These are phyloP conservation scores for Latrodectus elegans DNA, from an alignment of 2,888 invertebrate genomes.

Conservation along the genomic window DNA sequence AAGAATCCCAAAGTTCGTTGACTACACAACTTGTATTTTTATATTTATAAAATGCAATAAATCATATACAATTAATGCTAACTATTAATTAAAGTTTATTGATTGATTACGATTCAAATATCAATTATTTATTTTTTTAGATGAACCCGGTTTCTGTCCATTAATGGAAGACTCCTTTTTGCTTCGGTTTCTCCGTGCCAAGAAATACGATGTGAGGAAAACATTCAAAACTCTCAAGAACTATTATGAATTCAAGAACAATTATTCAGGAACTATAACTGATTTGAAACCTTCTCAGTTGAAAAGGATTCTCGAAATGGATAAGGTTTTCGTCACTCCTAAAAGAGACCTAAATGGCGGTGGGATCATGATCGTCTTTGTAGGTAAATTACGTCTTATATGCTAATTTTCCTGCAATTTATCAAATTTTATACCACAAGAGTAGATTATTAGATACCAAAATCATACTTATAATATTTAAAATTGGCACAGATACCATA, in stretches of 20 bases:
- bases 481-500: no score
- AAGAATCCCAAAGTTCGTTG: no score
- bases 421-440: not conserved
- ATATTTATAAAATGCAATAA: no score
- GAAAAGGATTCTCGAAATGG: constrained; percentile 22
- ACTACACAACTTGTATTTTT: no score
- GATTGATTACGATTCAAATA: no score
- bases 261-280: constrained; percentile 25
- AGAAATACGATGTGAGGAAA: constrained; percentile 27
- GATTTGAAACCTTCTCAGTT: constrained; percentile 23
- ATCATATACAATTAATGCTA: no score
- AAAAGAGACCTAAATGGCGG: constrained; percentile 20
- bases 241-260: constrained; percentile 28
- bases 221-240: constrained; percentile 29
- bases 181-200: constrained; percentile 27
- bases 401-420: not conserved
- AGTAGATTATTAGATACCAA: no score
- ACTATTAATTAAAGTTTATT: no score
- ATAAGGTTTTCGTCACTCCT: constrained; percentile 17
- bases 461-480: no score
- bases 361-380: not conserved
- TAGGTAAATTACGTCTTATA: not conserved
- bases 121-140: no score
- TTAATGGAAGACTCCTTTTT: constrained; percentile 22
- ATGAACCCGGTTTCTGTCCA: not conserved